Evolutionary conservation across 2,888 invertebrate species (phyloP).

Genomic region (Megalurothrips usitatus): DNA sequence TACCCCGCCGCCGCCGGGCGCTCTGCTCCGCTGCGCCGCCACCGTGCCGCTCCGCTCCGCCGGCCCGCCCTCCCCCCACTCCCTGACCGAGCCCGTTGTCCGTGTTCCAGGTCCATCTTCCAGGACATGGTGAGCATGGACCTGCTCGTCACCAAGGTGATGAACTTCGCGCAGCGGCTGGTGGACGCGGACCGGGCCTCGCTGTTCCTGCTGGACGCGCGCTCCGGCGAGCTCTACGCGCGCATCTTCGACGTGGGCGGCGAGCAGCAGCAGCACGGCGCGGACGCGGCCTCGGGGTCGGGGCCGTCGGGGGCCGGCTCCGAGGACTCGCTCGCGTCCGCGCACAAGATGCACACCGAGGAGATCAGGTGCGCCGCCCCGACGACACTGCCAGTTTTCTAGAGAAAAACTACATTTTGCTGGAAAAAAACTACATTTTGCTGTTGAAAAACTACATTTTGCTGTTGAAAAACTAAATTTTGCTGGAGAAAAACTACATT

Average conservation of each 20-base stretch:
- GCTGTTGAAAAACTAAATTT: too few relatives aligned
- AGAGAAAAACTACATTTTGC: too few relatives aligned
- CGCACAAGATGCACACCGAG: slow-evolving; percentile 28
- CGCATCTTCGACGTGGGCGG: slow-evolving; percentile 70
- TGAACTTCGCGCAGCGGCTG: slow-evolving; percentile 75
- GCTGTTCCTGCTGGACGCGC: slow-evolving; percentile 71
- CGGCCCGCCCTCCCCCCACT: too few relatives aligned
- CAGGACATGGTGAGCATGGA: slow-evolving; percentile 85
- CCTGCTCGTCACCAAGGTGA: slow-evolving; percentile 72
- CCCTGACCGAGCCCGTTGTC: background rate
- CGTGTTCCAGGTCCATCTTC: slow-evolving; percentile 67
- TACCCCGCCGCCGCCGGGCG: background rate
- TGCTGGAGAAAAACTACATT: background rate
- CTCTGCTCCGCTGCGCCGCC: background rate
- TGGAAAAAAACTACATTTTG: too few relatives aligned
- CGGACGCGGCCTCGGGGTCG: slow-evolving; percentile 40
- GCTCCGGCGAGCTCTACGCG: slow-evolving; percentile 70
- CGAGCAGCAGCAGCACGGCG: slow-evolving; percentile 39
- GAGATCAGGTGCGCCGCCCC: slow-evolving; percentile 35
- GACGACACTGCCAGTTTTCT: too few relatives aligned
- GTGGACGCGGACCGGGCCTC: slow-evolving; percentile 82
- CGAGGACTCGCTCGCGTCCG: slow-evolving; percentile 11
- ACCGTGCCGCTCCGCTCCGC: background rate
- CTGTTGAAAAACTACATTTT: too few relatives aligned
- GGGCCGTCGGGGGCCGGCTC: slow-evolving; percentile 30